Conservation (phyloP, 2,888 invertebrate species). For the Cantharis rustica region DNA sequence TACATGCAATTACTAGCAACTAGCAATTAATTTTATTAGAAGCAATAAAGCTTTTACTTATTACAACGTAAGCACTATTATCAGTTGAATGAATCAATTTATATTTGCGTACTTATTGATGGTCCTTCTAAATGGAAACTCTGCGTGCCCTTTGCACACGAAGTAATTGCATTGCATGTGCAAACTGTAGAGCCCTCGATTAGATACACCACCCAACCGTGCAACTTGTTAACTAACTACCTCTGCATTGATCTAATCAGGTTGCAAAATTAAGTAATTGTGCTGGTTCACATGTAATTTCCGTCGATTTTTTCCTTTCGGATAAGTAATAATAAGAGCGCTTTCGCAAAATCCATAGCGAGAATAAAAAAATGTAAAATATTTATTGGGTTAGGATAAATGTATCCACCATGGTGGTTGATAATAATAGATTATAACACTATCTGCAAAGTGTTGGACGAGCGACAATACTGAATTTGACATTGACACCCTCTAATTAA, state of each 20-base stretch:
- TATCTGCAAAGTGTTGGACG: conserved; percentile 25
- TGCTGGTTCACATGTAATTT: conserved; percentile 17
- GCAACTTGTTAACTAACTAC: conserved; percentile 32
- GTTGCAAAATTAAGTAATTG: conserved; percentile 5
- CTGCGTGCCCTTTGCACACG: conserved; percentile 23
- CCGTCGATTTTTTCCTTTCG: conserved; percentile 1
- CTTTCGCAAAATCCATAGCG: not conserved
- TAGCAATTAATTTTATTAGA: not conserved
- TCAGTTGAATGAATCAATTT: not conserved
- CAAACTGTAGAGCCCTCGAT: conserved; percentile 31
- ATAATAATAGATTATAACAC: conserved; percentile 17
- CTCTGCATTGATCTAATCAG: conserved; percentile 27
- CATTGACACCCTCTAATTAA: conserved; percentile 29
- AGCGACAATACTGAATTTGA: conserved; percentile 24
- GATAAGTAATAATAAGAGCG: not conserved
- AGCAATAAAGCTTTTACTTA: not conserved
- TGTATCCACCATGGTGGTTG: not conserved
- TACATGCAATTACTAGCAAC: not conserved
- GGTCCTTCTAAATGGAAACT: not conserved
- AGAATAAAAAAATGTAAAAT: not conserved
- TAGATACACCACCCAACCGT: conserved; percentile 32
- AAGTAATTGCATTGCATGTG: conserved; percentile 32
- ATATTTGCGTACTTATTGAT: not conserved
- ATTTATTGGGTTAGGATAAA: not conserved
- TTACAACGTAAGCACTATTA: not conserved